Evolutionary conservation across 2,113 vertebrate genomes (phyloP).

Genomic region (Hepsetus odoe): DNA sequence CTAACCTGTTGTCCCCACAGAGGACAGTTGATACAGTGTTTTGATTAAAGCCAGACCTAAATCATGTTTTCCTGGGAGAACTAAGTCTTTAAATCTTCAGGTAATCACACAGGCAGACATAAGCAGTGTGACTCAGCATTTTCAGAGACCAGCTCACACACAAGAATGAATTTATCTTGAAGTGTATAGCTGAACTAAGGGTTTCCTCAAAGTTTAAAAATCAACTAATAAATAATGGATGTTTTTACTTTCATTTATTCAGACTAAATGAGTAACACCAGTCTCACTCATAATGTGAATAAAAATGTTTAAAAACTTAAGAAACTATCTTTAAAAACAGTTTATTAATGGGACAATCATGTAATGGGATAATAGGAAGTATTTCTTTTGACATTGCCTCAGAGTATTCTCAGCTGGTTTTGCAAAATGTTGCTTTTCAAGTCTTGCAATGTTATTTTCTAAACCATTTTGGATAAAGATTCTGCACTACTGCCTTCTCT

Average conservation of each 20-base stretch:
- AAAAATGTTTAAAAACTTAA: not conserved
- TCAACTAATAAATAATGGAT: not conserved
- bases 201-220: not conserved
- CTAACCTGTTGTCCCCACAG: not conserved
- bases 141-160: not conserved
- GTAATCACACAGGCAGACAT: not conserved
- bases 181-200: not conserved
- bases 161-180: not conserved
- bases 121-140: slow-evolving; percentile 9
- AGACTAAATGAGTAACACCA: not conserved
- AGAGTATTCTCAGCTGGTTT: not conserved
- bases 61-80: slow-evolving; percentile 2
- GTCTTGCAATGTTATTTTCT: too few species aligned
- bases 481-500: too few species aligned
- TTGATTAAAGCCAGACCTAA: slow-evolving; percentile 27
- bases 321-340: not conserved
- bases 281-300: not conserved
- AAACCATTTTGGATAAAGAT: too few species aligned
- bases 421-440: too few species aligned
- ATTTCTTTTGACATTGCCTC: not conserved
- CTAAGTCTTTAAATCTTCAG: not conserved
- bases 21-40: slow-evolving; percentile 24
- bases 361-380: too few species aligned
- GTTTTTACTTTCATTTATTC: not conserved
- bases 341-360: not conserved